A percentile compares a stretch with the other conserved stretches of the same genome.
These are phyloP conservation scores for Seriola aureovittata DNA, from an alignment of 2,113 vertebrate species.

Conservation along the genomic window DNA sequence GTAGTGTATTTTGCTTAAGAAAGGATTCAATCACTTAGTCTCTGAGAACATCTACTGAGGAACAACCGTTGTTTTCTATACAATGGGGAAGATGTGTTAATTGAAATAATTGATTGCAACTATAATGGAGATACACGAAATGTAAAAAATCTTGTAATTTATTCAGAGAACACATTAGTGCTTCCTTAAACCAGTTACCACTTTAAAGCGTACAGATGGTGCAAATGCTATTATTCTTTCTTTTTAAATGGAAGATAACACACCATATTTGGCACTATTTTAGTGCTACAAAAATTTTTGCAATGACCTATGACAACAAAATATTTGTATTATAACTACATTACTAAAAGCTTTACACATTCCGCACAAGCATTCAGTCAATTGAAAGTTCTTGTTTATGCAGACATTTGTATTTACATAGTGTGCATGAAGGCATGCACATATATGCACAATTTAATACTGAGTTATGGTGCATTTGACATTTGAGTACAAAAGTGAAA, in stretches of 20 bases:
- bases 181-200: constrained; percentile 75
- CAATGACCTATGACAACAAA: constrained; percentile 73
- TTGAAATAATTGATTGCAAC: constrained; percentile 55
- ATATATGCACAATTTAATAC: constrained; percentile 84
- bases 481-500: constrained; percentile 85
- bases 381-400: constrained; percentile 79
- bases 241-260: constrained; percentile 70
- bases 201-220: constrained; percentile 75
- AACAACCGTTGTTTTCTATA: constrained; percentile 34
- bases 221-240: constrained; percentile 61
- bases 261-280: constrained; percentile 75
- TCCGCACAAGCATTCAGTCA: constrained; percentile 83
- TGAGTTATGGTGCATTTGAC: constrained; percentile 83
- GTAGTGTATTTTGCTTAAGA: constrained; percentile 31
- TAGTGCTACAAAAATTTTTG: constrained; percentile 66
- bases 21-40: constrained; percentile 24
- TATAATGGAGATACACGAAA: constrained; percentile 75
- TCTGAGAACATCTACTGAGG: background rate
- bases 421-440: constrained; percentile 76
- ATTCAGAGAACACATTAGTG: constrained; percentile 84
- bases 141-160: constrained; percentile 75
- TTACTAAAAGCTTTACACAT: constrained; percentile 82
- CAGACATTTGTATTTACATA: constrained; percentile 81
- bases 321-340: constrained; percentile 82
- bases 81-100: constrained; percentile 48